phyloP scores from a whole-genome alignment of 2,797 vertebrate species.

The Myotis pilosus region DNA sequence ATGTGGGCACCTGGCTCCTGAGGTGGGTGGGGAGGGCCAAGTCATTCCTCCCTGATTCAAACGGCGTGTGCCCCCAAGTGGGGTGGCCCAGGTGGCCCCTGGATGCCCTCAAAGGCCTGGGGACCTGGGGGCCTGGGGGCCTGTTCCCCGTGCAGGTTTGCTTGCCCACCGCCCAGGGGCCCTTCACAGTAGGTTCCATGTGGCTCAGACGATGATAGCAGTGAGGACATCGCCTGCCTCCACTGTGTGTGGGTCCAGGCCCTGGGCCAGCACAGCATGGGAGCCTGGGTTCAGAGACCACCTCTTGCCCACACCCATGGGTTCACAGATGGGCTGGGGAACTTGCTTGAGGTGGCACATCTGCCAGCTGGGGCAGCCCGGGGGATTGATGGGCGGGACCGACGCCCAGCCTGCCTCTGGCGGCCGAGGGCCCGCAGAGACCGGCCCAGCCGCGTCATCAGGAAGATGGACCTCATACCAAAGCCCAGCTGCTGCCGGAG shows the following conservation, averaged over 20 bases:
- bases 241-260: fast-evolving
- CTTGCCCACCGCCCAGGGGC: background rate
- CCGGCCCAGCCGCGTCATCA: fast-evolving
- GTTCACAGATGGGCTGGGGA: fast-evolving
- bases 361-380: background rate
- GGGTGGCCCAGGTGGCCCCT: fast-evolving
- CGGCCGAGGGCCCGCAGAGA: fast-evolving
- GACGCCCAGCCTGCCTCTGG: background rate
- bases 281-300: fast-evolving
- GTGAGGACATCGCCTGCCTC: fast-evolving
- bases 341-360: fast-evolving
- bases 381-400: background rate
- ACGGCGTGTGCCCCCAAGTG: fast-evolving
- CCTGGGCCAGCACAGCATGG: fast-evolving
- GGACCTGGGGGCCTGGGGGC: background rate
- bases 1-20: conserved; percentile 56
- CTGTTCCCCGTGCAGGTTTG: fast-evolving
- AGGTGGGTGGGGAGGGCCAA: background rate
- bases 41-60: background rate
- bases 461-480: fast-evolving
- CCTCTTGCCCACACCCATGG: fast-evolving
- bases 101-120: no score
- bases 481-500: fast-evolving
- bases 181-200: fast-evolving
- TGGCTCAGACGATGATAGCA: fast-evolving